Conservation (phyloP, 2,797 vertebrate species). For the Calcarius lapponicus region DNA sequence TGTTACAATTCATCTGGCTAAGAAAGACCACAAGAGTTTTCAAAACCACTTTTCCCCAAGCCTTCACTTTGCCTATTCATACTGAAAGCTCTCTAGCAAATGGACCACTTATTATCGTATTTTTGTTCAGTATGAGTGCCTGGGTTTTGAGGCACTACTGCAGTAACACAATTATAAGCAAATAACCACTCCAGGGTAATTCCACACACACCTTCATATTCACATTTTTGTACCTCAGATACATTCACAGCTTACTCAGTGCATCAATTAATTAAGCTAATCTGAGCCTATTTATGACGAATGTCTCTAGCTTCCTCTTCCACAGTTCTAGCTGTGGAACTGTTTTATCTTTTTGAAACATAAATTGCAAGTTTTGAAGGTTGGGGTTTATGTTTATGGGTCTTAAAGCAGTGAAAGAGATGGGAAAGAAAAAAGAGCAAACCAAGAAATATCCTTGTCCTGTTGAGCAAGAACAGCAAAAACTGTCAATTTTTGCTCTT, state of each 20-base stretch:
- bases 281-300: background rate
- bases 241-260: background rate
- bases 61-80: background rate
- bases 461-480: background rate
- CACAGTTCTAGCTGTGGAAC: background rate
- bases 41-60: background rate
- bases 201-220: background rate
- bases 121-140: background rate
- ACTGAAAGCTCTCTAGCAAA: background rate
- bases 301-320: background rate
- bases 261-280: background rate
- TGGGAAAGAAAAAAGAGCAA: background rate
- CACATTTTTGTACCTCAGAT: background rate
- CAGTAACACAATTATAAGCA: background rate
- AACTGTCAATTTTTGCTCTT: background rate
- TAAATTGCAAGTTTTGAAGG: background rate
- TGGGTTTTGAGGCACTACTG: background rate
- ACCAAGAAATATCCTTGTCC: background rate
- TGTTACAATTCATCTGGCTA: background rate
- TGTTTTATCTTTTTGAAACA: background rate
- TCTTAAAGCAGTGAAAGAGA: background rate
- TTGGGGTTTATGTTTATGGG: background rate
- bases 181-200: background rate
- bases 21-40: background rate
- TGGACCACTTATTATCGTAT: background rate